Percentiles rank a stretch among this genome's conserved stretches.
phyloP scores from a whole-genome alignment of 2,113 vertebrate genomes.

The Puffinus mauretanicus region DNA sequence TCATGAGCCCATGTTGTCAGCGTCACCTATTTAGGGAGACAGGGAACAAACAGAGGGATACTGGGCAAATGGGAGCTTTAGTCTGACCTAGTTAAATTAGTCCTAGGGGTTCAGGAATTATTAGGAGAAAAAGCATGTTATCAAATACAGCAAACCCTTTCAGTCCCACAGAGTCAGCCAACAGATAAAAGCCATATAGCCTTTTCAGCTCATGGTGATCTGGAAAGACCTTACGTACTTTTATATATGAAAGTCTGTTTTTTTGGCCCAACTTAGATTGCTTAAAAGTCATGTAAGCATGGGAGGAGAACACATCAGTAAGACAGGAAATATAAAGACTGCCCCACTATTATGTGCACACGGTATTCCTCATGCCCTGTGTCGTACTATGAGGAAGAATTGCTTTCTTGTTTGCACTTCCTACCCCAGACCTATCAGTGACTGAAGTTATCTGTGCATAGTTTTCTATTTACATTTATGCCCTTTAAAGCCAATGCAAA shows the following conservation, averaged over 20 bases:
- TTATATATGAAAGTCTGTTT: neutral
- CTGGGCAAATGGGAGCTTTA: neutral
- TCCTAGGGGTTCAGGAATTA: neutral
- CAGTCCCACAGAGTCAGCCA: neutral
- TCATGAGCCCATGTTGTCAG: neutral
- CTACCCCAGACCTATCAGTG: neutral
- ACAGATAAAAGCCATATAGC: neutral
- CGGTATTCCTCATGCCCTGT: neutral
- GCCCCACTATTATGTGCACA: neutral
- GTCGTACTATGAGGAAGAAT: neutral
- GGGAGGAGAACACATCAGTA: neutral
- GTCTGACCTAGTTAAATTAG: neutral
- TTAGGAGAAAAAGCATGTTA: neutral
- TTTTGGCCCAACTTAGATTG: neutral
- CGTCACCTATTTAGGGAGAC: neutral
- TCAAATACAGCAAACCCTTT: neutral
- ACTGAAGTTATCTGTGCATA: neutral
- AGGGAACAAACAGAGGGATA: neutral
- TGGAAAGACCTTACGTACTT: neutral
- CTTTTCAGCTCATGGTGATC: neutral
- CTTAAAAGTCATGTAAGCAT: neutral
- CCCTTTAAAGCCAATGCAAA: conserved; percentile 1
- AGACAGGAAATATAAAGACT: neutral
- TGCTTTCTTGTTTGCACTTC: neutral
- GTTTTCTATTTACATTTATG: neutral